Percentiles rank a stretch among this genome's conserved stretches.
Conservation (phyloP, 2,888 invertebrate genomes). For the Resseliella maxima region DNA sequence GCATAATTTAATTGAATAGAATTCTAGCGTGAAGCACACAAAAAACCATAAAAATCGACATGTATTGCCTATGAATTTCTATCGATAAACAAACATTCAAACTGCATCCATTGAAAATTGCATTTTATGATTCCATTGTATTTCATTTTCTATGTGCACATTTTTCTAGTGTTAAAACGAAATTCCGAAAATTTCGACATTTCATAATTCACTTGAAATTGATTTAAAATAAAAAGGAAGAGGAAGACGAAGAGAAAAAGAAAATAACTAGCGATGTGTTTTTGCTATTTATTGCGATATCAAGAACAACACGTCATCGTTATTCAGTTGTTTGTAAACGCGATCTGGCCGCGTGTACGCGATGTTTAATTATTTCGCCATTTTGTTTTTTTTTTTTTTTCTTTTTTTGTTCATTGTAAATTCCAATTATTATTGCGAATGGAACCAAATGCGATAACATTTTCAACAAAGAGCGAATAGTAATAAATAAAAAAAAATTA, state of each 20-base stretch:
- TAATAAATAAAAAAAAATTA: neutral
- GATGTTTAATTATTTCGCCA: no score
- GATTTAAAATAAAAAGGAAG: no score
- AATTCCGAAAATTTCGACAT: neutral
- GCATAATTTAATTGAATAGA: neutral
- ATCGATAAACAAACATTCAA: neutral
- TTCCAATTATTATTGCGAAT: neutral
- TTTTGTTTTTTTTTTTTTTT: no score
- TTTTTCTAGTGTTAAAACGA: neutral
- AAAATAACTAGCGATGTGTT: no score
- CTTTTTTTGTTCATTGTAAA: no score
- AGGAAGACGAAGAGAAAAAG: no score
- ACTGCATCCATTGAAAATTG: neutral
- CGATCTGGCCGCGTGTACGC: no score
- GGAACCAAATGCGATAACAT: neutral
- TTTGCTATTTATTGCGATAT: neutral
- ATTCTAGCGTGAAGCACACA: neutral
- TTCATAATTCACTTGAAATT: conserved; percentile 2
- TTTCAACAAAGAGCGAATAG: neutral
- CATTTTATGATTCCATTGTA: conserved; percentile 21
- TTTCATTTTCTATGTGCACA: neutral
- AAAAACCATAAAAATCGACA: neutral
- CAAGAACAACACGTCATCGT: neutral
- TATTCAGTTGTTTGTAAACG: no score
- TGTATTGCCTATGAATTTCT: no score